Evolutionary conservation across 2,797 vertebrate species (phyloP).

Genomic region (Thunnus albacares): DNA sequence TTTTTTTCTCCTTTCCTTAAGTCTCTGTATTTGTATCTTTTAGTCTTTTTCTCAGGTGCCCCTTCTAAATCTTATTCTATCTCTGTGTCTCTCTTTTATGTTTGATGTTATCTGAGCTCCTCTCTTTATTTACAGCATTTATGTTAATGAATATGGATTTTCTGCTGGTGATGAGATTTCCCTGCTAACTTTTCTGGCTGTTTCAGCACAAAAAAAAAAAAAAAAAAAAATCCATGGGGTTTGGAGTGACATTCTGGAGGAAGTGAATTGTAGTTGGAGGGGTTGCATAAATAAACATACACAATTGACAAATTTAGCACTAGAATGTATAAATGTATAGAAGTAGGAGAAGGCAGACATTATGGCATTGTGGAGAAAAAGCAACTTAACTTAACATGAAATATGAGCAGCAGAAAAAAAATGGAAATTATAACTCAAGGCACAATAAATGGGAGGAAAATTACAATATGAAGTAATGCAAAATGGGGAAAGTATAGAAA

Average conservation of each 20-base stretch:
- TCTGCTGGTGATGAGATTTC: slow-evolving; percentile 46
- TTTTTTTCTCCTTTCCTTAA: slow-evolving; percentile 29
- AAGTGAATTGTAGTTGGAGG: slow-evolving; percentile 44
- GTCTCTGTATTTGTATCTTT: slow-evolving; percentile 35
- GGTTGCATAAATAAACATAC: slow-evolving; percentile 24
- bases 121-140: slow-evolving; percentile 74
- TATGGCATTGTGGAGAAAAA: not conserved
- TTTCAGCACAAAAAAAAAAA: slow-evolving; percentile 49
- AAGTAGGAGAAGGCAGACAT: slow-evolving; percentile 6
- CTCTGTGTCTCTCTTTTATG: slow-evolving; percentile 27
- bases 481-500: not conserved
- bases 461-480: not conserved
- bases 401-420: slow-evolving; percentile 20
- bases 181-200: slow-evolving; percentile 55
- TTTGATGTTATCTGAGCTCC: slow-evolving; percentile 57
- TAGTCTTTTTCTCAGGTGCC: slow-evolving; percentile 24
- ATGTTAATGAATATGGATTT: slow-evolving; percentile 78
- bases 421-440: slow-evolving; percentile 6
- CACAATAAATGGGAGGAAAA: not conserved
- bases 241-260: slow-evolving; percentile 39
- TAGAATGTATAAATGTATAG: not conserved
- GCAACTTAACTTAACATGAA: slow-evolving; percentile 6
- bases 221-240: slow-evolving; percentile 25
- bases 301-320: slow-evolving; percentile 22
- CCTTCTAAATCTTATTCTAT: slow-evolving; percentile 33